Percentiles rank a stretch among this genome's conserved stretches.
phyloP scores from a whole-genome alignment of 2,888 invertebrate genomes.

The Kryphioiulus occultus region DNA sequence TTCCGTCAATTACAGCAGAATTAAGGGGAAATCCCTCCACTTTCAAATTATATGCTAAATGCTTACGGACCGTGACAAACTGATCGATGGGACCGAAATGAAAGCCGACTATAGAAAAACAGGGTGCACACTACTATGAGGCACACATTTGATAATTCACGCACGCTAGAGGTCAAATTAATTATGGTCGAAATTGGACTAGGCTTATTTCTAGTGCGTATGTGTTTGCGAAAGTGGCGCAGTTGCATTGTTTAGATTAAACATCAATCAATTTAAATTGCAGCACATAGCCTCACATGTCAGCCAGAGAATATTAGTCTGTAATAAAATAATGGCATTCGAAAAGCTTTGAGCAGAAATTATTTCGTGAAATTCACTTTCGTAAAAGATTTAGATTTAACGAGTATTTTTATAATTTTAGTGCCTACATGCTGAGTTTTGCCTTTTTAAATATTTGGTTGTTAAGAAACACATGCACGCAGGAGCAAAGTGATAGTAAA shows the following conservation, averaged over 20 bases:
- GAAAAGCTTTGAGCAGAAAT: background rate
- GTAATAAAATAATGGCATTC: constrained; percentile 1
- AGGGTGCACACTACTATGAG: background rate
- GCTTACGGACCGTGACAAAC: constrained; percentile 17
- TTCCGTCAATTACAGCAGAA: constrained; percentile 17
- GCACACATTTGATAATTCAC: background rate
- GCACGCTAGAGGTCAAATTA: constrained; percentile 36
- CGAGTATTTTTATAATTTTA: no score
- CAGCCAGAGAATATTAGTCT: background rate
- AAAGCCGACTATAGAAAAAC: background rate
- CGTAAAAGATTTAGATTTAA: background rate
- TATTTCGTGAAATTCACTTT: background rate
- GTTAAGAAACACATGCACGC: no score
- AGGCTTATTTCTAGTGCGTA: constrained; percentile 2
- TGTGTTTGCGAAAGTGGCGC: constrained; percentile 28
- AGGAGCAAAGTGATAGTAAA: no score
- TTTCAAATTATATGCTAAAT: constrained; percentile 36
- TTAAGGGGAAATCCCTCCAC: constrained; percentile 17
- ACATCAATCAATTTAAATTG: constrained; percentile 33
- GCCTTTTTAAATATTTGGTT: no score
- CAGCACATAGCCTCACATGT: constrained; percentile 14
- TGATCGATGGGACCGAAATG: constrained; percentile 18
- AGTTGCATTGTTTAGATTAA: constrained; percentile 36
- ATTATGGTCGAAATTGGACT: constrained; percentile 24
- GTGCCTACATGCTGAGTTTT: no score